phyloP scores from a whole-genome alignment of 2,888 invertebrate species.

The Nysson spinosus region DNA sequence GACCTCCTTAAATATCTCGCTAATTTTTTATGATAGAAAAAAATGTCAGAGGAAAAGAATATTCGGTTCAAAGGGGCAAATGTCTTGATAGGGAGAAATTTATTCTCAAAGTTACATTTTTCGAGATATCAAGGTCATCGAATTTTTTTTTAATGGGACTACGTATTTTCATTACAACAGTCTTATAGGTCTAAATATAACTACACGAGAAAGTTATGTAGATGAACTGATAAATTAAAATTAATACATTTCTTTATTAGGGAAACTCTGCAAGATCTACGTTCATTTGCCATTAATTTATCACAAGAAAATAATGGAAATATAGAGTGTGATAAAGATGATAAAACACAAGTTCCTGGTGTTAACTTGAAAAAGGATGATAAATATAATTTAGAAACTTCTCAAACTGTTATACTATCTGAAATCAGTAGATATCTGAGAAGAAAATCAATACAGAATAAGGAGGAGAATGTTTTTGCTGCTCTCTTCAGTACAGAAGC shows the following conservation, averaged over 20 bases:
- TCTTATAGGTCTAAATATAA: no score
- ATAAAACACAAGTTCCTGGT: constrained; percentile 1
- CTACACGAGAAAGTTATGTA: no score
- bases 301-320: constrained; percentile 1
- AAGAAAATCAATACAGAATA: constrained; percentile 54
- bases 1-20: no score
- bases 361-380: constrained; percentile 38
- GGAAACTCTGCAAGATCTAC: constrained; percentile 59
- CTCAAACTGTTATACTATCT: constrained; percentile 58
- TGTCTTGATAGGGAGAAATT: no score
- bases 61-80: no score
- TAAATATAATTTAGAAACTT: constrained; percentile 53
- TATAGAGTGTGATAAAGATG: constrained; percentile 8
- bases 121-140: no score
- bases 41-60: no score
- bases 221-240: no score
- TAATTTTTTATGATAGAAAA: no score
- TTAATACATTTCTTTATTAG: constrained; percentile 41
- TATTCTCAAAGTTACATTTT: no score
- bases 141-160: no score
- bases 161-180: no score
- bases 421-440: constrained; percentile 65
- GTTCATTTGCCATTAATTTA: constrained; percentile 28
- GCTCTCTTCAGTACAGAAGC: constrained; percentile 66
- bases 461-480: constrained; percentile 62